Conservation (phyloP, 30 jellyfish, hydroid and myxozoan species). For the Sanderia malayensis region DNA sequence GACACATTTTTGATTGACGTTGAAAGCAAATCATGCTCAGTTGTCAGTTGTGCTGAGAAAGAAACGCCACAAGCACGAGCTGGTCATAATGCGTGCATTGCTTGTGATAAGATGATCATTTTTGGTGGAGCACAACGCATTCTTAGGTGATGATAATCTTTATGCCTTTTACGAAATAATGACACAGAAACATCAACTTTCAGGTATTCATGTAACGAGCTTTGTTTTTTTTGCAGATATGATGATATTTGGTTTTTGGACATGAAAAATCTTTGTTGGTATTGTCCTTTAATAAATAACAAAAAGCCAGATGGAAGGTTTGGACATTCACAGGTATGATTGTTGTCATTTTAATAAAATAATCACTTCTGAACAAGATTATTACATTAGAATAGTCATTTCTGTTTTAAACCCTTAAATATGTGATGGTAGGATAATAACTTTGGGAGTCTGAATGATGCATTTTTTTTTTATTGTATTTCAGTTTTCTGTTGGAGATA, state of each 20-base stretch:
- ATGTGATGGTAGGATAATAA: no score
- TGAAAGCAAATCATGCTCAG: conserved; percentile 41
- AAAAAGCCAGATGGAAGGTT: conserved; percentile 78
- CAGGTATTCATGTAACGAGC: no score
- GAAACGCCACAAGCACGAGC: conserved; percentile 78
- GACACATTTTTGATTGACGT: conserved; percentile 63
- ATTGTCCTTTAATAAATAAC: conserved; percentile 60
- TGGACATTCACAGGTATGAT: conserved; percentile 98
- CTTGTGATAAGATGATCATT: conserved; percentile 63
- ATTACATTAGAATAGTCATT: no score
- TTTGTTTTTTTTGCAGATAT: conserved; percentile 49
- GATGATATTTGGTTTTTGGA: conserved; percentile 91
- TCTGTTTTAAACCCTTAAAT: no score
- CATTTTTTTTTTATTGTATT: background rate
- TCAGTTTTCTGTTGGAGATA: conserved; percentile 71
- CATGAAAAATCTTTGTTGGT: conserved; percentile 47
- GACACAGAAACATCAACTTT: no score
- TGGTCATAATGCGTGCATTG: conserved; percentile 89
- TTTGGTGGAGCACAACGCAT: conserved; percentile 96
- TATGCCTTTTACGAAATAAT: no score
- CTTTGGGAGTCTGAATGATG: no score
- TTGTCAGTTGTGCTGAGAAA: background rate
- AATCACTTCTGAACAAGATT: no score
- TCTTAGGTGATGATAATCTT: conserved; percentile 73
- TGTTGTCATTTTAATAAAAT: no score